These are phyloP conservation scores for Zonotrichia leucophrys DNA, from an alignment of 2,113 vertebrate species.

Conservation along the genomic window DNA sequence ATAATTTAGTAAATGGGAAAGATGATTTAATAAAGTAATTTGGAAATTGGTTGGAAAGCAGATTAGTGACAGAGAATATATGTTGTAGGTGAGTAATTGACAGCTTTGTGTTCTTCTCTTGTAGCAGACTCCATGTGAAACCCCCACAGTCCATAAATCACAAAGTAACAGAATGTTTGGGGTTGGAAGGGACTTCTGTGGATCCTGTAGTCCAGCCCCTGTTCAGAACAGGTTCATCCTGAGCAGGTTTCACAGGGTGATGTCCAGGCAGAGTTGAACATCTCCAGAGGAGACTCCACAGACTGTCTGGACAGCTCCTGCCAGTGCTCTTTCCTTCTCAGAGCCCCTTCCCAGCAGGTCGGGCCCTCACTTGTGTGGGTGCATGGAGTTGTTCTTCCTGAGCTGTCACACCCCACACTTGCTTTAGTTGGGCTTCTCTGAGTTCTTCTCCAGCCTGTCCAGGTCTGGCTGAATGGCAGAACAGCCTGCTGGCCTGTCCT, in stretches of 20 bases:
- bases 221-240: not conserved
- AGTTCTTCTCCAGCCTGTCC: not conserved
- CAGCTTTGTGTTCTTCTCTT: not conserved
- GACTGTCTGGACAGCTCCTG: not conserved
- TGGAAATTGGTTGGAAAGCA: not conserved
- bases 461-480: not conserved
- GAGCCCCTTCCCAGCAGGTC: not conserved
- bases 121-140: accelerated
- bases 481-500: not conserved
- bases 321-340: not conserved
- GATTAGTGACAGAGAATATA: not conserved
- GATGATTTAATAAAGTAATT: not conserved
- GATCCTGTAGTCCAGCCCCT: not conserved
- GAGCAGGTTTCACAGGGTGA: not conserved
- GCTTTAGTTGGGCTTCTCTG: not conserved
- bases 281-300: not conserved
- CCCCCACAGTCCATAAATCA: not conserved
- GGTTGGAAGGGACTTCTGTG: not conserved
- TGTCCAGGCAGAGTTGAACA: not conserved
- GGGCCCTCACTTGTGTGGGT: no score
- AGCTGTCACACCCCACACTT: not conserved
- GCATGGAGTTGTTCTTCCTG: not conserved
- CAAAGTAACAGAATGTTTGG: not conserved
- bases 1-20: not conserved
- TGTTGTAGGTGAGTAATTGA: not conserved